Evolutionary conservation across 2,888 invertebrate species (phyloP).

Genomic region (Gymnocheta viridis): DNA sequence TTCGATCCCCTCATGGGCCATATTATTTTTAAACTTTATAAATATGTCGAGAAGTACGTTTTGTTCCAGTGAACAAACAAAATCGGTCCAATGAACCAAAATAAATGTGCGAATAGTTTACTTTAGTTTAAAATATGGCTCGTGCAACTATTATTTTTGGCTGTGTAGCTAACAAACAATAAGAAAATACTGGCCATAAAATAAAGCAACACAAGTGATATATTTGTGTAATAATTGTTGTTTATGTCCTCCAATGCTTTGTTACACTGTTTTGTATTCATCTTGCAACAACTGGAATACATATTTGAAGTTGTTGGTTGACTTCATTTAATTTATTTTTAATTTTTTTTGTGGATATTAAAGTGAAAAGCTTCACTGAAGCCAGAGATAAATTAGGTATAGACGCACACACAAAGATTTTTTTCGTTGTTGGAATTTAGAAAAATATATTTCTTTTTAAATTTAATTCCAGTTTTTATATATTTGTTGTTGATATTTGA

Average conservation of each 20-base stretch:
- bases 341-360: neutral
- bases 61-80: too few relatives aligned
- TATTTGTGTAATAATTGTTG: too few relatives aligned
- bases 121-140: too few relatives aligned
- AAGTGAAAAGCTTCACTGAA: conserved; percentile 28
- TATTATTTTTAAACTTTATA: neutral
- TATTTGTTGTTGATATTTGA: conserved; percentile 7
- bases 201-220: too few relatives aligned
- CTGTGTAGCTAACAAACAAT: too few relatives aligned
- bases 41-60: too few relatives aligned
- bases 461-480: neutral
- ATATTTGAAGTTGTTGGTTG: neutral
- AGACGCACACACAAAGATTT: neutral
- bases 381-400: conserved; percentile 23
- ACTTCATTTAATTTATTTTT: conserved; percentile 14
- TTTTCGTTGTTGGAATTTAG: neutral
- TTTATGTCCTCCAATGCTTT: too few relatives aligned
- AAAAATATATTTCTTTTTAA: neutral
- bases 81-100: too few relatives aligned
- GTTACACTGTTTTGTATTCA: neutral
- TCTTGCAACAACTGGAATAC: conserved; percentile 1
- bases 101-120: too few relatives aligned
- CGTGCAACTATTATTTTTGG: too few relatives aligned
- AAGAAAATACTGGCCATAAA: too few relatives aligned
- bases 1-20: conserved; percentile 82